Evolutionary conservation across 1,140 invertebrate genomes (phyloP).

Genomic region (Drosophila lini): DNA sequence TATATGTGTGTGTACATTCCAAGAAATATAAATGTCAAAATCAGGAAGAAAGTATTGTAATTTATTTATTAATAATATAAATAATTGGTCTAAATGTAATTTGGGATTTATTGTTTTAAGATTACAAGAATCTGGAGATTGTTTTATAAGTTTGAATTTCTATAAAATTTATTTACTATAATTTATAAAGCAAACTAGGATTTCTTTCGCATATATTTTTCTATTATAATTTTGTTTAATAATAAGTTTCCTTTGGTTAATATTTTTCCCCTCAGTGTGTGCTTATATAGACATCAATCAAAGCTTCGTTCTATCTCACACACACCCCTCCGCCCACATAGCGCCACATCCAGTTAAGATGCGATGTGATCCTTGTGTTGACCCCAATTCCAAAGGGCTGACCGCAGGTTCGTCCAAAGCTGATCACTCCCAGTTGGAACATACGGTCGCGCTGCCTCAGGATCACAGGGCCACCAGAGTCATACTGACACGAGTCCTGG

Average conservation of each 20-base stretch:
- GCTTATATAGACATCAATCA: neutral
- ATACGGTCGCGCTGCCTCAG: conserved; percentile 42
- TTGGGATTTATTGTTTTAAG: no score
- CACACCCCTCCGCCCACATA: conserved; percentile 58
- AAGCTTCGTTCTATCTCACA: conserved; percentile 28
- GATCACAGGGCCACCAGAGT: conserved; percentile 80
- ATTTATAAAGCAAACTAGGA: neutral
- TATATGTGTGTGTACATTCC: neutral
- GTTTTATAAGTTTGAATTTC: no score
- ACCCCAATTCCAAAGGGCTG: conserved; percentile 85
- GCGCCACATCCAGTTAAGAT: conserved; percentile 87
- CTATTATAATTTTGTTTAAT: neutral
- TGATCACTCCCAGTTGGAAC: conserved; percentile 87
- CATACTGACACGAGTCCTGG: conserved; percentile 77
- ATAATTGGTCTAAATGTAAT: neutral
- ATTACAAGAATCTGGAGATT: no score
- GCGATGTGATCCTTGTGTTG: conserved; percentile 88
- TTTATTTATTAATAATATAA: neutral
- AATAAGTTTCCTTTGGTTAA: no score
- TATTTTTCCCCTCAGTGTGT: neutral
- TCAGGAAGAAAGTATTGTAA: neutral
- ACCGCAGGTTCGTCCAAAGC: conserved; percentile 87
- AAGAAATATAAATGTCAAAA: neutral
- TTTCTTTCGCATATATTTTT: neutral
- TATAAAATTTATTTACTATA: neutral